Conservation (phyloP, 2,888 invertebrate genomes). For the Leucania comma region DNA sequence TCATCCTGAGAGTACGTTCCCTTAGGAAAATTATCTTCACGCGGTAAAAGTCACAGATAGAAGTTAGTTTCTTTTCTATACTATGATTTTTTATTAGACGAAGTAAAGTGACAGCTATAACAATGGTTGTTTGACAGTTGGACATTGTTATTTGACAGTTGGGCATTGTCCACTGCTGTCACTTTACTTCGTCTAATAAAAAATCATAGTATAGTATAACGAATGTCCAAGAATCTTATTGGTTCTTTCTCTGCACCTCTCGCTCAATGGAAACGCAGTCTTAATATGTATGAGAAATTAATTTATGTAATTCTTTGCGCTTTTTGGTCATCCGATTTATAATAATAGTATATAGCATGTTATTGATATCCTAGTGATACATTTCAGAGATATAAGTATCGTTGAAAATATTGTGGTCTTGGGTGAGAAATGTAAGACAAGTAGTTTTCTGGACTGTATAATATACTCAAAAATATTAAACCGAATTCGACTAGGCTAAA, state of each 20-base stretch:
- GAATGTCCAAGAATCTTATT: not conserved
- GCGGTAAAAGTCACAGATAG: no score
- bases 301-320: constrained; percentile 34
- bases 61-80: no score
- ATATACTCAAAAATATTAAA: not conserved
- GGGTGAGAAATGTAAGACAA: not conserved
- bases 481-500: not conserved
- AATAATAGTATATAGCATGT: constrained; percentile 35
- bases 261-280: constrained; percentile 34
- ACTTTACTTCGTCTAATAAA: no score
- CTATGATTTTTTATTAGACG: no score
- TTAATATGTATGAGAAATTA: constrained; percentile 7
- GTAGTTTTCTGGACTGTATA: not conserved
- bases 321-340: constrained; percentile 50
- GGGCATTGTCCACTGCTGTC: no score
- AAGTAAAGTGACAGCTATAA: no score
- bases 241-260: not conserved
- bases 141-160: no score
- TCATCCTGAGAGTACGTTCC: no score
- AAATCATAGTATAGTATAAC: no score
- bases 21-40: no score
- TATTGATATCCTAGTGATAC: constrained; percentile 38
- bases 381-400: constrained; percentile 35
- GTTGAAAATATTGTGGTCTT: constrained; percentile 20
- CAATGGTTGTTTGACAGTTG: no score